Percentiles rank a stretch among this genome's conserved stretches.
Evolutionary conservation across 2,113 vertebrate genomes (phyloP).

Genomic region (Aphyosemion australe): DNA sequence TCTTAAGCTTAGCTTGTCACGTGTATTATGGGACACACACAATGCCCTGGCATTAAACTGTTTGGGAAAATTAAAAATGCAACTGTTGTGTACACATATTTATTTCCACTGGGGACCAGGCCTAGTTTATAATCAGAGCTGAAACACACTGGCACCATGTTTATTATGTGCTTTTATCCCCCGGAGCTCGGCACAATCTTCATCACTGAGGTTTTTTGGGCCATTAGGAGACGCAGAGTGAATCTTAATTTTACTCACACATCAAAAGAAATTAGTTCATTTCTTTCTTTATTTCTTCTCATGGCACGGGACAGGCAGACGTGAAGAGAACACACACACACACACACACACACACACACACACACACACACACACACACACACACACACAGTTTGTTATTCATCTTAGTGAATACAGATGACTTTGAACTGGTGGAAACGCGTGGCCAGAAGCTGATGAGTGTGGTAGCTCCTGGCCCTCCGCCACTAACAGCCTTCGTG

Average conservation of each 20-base stretch:
- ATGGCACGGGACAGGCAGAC: slow-evolving; percentile 3
- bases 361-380: neutral
- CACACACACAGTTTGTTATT: neutral
- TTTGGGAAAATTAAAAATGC: slow-evolving; percentile 11
- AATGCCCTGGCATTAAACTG: slow-evolving; percentile 4
- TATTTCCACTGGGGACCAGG: slow-evolving; percentile 20
- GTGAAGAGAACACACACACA: neutral
- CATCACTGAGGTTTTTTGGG: slow-evolving; percentile 20
- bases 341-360: too few relatives aligned
- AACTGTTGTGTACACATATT: slow-evolving; percentile 5
- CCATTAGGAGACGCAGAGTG: neutral
- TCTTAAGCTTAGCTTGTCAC: neutral
- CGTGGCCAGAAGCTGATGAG: slow-evolving; percentile 23
- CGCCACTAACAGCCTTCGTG: slow-evolving; percentile 20
- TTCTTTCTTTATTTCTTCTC: neutral
- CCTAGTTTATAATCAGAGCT: slow-evolving; percentile 21
- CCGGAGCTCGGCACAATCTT: slow-evolving; percentile 13
- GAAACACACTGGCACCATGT: slow-evolving; percentile 19
- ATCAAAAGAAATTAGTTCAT: slow-evolving; percentile 13
- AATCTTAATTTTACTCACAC: slow-evolving; percentile 11
- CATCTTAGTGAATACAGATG: slow-evolving; percentile 25
- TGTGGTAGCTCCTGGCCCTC: slow-evolving; percentile 16
- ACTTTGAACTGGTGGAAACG: slow-evolving; percentile 30
- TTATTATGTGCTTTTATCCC: slow-evolving; percentile 26
- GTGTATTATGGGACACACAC: slow-evolving; percentile 1